phyloP scores from a whole-genome alignment of 2,888 invertebrate species.

The Dusona sp. region DNA sequence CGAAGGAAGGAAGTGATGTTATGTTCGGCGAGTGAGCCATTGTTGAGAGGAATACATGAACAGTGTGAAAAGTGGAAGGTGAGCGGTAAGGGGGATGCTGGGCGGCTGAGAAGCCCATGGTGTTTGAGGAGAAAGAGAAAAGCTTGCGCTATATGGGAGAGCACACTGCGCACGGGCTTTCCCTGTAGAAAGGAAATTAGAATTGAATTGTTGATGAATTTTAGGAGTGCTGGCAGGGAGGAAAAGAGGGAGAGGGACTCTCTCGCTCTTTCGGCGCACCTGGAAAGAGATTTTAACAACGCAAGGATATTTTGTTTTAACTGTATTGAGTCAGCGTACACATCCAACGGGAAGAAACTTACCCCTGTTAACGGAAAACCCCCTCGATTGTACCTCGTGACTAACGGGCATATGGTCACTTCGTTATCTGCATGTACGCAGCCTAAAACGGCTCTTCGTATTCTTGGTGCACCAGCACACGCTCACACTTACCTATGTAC shows the following conservation, averaged over 20 bases:
- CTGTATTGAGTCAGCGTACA: constrained; percentile 8
- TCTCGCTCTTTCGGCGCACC: constrained; percentile 59
- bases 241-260: constrained; percentile 44
- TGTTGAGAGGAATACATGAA: constrained; percentile 47
- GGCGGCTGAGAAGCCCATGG: constrained; percentile 40
- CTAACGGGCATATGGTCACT: constrained; percentile 66
- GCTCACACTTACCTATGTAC: neutral
- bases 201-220: constrained; percentile 84
- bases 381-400: constrained; percentile 35
- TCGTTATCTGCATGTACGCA: constrained; percentile 54
- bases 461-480: neutral
- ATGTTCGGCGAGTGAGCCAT: constrained; percentile 51
- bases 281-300: constrained; percentile 37
- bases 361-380: constrained; percentile 1
- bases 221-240: constrained; percentile 76
- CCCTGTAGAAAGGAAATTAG: constrained; percentile 79
- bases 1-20: constrained; percentile 47
- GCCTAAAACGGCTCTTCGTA: constrained; percentile 54
- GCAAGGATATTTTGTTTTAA: constrained; percentile 34
- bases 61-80: constrained; percentile 4
- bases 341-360: constrained; percentile 40
- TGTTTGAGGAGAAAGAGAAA: constrained; percentile 38
- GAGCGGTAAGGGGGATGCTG: constrained; percentile 31
- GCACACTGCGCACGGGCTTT: constrained; percentile 48
- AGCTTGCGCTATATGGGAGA: constrained; percentile 23